Evolutionary conservation across 2,113 vertebrate genomes (phyloP).

Genomic region (Heterotis niloticus): DNA sequence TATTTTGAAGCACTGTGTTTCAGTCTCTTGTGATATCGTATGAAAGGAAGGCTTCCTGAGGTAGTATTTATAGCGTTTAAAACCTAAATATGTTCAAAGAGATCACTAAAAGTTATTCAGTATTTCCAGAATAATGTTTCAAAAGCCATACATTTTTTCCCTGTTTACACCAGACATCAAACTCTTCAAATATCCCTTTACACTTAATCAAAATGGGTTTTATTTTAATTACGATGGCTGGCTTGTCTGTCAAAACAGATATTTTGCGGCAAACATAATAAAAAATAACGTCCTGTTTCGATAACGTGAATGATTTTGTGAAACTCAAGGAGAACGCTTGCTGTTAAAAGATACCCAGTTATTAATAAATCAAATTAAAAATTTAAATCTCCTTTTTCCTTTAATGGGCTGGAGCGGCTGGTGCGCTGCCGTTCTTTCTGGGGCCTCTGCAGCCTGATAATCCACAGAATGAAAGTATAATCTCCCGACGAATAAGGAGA

Average conservation of each 20-base stretch:
- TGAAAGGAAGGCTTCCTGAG: not conserved
- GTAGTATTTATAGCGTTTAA: not conserved
- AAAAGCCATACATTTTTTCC: slow-evolving; percentile 7
- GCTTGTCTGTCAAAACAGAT: too few species aligned
- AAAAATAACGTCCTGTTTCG: not conserved
- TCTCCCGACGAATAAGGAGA: slow-evolving; percentile 12
- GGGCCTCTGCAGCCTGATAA: not conserved
- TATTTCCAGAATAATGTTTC: not conserved
- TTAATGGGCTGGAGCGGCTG: slow-evolving; percentile 18
- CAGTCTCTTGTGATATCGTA: not conserved
- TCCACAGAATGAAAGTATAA: slow-evolving; percentile 22
- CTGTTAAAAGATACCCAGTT: slow-evolving; percentile 1
- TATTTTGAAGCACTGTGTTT: slow-evolving; percentile 6
- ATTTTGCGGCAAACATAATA: slow-evolving; percentile 1
- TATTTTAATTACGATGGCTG: too few species aligned
- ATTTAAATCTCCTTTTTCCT: slow-evolving; percentile 10
- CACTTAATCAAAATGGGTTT: not conserved
- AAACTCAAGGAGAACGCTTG: not conserved
- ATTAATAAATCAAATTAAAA: slow-evolving; percentile 22
- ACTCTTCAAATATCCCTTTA: not conserved
- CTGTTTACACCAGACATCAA: not conserved
- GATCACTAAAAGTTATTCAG: not conserved
- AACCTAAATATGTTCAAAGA: not conserved
- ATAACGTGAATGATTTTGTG: not conserved
- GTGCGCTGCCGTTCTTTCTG: not conserved